Evolutionary conservation across 2,113 vertebrate genomes (phyloP).

Genomic region (Chlorocebus sabaeus): DNA sequence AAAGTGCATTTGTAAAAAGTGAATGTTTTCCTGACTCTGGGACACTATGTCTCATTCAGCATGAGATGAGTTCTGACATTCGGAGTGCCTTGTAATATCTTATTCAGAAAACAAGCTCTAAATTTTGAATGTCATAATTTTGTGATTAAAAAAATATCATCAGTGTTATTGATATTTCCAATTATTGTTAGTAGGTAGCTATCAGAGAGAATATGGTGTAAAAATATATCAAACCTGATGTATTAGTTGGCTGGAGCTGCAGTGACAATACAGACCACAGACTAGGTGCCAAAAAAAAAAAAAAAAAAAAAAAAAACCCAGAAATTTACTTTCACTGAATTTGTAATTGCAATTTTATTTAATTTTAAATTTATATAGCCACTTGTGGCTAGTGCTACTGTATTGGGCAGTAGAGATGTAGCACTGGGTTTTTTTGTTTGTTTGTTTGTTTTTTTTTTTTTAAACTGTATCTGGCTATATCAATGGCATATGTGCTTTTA

Average conservation of each 20-base stretch:
- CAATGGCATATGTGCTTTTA: not conserved
- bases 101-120: not conserved
- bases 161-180: not conserved
- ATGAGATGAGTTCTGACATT: not conserved
- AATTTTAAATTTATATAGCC: not conserved
- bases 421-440: not conserved
- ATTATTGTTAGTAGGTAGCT: not conserved
- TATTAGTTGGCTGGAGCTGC: not conserved
- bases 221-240: not conserved
- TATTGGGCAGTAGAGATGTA: not conserved
- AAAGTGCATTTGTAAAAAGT: constrained; percentile 5
- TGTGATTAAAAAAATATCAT: not conserved
- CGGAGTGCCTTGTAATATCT: not conserved
- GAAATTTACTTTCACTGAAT: not conserved
- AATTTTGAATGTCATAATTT: not conserved
- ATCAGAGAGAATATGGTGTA: not conserved
- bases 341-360: not conserved
- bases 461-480: not conserved
- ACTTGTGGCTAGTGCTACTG: not conserved
- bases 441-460: not conserved
- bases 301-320: not conserved
- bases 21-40: not conserved
- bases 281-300: not conserved
- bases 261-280: not conserved
- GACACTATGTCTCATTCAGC: constrained; percentile 37